Evolutionary conservation across 2,888 invertebrate genomes (phyloP), one percentile per base, ranked within the genome.

Genomic region (Erpobdella octoculata): DNA sequence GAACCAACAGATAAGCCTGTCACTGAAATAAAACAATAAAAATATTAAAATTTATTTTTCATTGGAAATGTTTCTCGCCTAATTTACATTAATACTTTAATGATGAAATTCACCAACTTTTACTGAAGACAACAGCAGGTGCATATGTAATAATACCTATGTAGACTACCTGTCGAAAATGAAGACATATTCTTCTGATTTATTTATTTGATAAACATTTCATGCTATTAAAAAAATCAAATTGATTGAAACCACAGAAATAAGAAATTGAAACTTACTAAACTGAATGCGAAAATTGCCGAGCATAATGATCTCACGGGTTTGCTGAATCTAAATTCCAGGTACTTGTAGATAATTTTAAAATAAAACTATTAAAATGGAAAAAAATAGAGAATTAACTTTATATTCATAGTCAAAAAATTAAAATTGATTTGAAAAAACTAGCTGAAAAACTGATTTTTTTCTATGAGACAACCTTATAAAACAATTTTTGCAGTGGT

Each of bases 81-180:
- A 53, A 53, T 53, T 25, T 59, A 31, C 37, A 18, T 8, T 21
- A 46, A 5, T 21, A 28, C 33, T 9, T 18, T 8, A 28, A 41
- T 67, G 38, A 31, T 18, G 33, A 1, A 31, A 67, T 33, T 21
- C 18, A 48, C 73, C 67, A 76, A 80, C 80, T 80, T 76, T 93
- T 84, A 76, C 82, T 82, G 18, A 93, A 89, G 1, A 92, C 92
- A 78, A 92, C 84, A 2, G 92, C 90, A 68, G 92, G 92, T 5
- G 92, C 91, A 81, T 92, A 92, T 74, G 92, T 88, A 0, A 92
- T 92, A 73, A 92, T 89, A 1, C 92, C 91, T 81, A 86, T 84
- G 78, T 85, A 85, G 58, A 84, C 73, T 3, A 83, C 66, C 79
- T 82, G 79, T 31, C 18, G n/a, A n/a, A 31, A 33, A 9, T 31